Evolutionary conservation across 2,113 vertebrate genomes (phyloP).

Genomic region (Narcine bancroftii): DNA sequence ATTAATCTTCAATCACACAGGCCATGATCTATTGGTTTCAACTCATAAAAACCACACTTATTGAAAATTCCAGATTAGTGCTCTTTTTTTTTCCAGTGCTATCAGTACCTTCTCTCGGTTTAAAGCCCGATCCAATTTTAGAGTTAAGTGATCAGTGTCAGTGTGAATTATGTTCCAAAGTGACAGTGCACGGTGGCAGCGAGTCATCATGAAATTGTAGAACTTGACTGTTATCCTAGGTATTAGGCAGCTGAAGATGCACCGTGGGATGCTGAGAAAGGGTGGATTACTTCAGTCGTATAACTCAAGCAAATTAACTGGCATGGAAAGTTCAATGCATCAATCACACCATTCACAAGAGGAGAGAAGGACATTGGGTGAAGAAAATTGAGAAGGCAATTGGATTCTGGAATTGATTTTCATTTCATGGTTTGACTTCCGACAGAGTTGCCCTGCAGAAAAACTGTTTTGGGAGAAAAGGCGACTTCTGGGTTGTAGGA

Average conservation of each 20-base stretch:
- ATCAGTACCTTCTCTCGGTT: not conserved
- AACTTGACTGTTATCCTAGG: too few relatives aligned
- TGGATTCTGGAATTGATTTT: not conserved
- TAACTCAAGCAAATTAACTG: not conserved
- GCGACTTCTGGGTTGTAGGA: not conserved
- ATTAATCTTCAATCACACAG: not conserved
- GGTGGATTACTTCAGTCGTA: not conserved
- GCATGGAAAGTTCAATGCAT: not conserved
- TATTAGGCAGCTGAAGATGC: not conserved
- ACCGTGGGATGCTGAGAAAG: not conserved
- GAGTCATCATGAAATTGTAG: not conserved
- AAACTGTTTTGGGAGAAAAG: not conserved
- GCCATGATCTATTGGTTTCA: not conserved
- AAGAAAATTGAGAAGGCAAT: not conserved
- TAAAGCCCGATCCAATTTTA: not conserved
- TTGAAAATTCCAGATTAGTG: not conserved
- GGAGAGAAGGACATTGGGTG: not conserved
- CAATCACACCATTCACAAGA: not conserved
- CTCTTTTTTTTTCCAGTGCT: not conserved
- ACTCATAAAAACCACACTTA: not conserved
- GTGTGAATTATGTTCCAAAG: not conserved
- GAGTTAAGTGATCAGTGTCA: not conserved
- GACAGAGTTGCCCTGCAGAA: not conserved
- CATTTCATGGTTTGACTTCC: not conserved
- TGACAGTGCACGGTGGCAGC: not conserved